Evolutionary conservation across 53 echinoderm and acorn worm genomes (phyloP), one percentile per base, ranked within the genome.

Genomic region (Luidia sarsii): DNA sequence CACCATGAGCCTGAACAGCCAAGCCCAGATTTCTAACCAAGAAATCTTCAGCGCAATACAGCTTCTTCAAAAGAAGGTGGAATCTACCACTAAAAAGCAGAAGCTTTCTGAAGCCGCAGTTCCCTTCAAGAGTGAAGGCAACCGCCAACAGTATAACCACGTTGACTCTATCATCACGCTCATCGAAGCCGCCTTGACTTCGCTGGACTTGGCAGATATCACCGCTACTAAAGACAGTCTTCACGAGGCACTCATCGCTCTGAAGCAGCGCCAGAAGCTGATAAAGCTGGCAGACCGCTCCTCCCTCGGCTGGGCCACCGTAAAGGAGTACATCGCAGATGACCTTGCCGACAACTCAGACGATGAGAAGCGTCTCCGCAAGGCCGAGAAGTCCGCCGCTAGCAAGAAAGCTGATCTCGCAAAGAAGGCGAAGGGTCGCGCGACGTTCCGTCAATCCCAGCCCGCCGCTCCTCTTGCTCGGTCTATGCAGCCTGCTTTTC

Each of bases 271-370:
- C 7, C 80, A 80, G 30, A 80, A 80, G n/a, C 75, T 74, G 10
- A 54, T 70, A 21, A 70, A 49, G 33, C 32, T 74, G n/a, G 71
- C 71, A 2, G 71, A 70, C 27, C 71, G 71, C n/a, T 70, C 71
- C 10, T 25, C 68, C 20, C 68, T 39, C 24, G 50, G 71, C 11
- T 70, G 71, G 71, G 48, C 50, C 7, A 70, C 71, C 20, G 57
- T 75, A 21, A 75, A 75, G 10, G 75, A 75, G 21, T 75, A 75
- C 29, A 43, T 75, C 60, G 24, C 75, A 20, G 75, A 75, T 37
- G 60, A 57, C 21, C 39, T 75, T 6, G 75, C 60, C 25, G 60
- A 75, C 57, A 46, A 75, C 41, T 75, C 75, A 2, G 75, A 46
- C 3, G 62, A 77, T 35, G 62, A 77, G 27, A 77, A 77, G 45